Evolutionary conservation across 2,113 vertebrate species (phyloP).

Genomic region (Empidonax traillii): DNA sequence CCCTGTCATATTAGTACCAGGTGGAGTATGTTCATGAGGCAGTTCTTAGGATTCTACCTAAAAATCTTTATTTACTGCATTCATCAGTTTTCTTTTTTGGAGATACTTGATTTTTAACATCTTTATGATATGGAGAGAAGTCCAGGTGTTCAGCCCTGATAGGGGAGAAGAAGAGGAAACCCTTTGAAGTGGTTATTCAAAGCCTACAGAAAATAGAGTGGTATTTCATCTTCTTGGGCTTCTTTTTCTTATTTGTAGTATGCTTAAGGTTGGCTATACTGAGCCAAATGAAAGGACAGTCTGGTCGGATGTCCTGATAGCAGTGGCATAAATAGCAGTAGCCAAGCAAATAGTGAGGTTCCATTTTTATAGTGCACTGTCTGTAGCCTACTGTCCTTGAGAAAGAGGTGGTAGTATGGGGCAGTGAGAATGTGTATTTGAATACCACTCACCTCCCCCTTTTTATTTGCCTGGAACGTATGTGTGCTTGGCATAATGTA

Average conservation of each 20-base stretch:
- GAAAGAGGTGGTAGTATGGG: background rate
- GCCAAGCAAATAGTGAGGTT: background rate
- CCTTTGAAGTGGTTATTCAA: background rate
- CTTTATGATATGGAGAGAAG: background rate
- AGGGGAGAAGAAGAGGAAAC: background rate
- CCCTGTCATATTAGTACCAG: background rate
- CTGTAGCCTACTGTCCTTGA: background rate
- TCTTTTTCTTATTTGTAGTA: background rate
- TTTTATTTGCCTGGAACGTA: background rate
- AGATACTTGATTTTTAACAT: background rate
- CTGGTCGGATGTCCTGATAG: background rate
- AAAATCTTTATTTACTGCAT: background rate
- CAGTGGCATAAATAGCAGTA: background rate
- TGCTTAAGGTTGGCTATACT: background rate
- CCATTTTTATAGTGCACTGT: background rate
- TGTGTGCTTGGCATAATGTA: background rate
- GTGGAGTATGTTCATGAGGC: background rate
- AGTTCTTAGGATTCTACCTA: background rate
- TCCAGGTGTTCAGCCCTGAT: background rate
- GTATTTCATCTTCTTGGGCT: background rate
- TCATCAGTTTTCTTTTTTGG: background rate
- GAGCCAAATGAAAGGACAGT: background rate
- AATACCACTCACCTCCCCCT: background rate
- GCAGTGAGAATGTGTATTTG: background rate
- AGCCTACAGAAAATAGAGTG: background rate